A percentile compares a stretch with the other conserved stretches of the same genome.
Evolutionary conservation across 2,888 invertebrate species (phyloP).

Genomic region (Chloromyia formosa): DNA sequence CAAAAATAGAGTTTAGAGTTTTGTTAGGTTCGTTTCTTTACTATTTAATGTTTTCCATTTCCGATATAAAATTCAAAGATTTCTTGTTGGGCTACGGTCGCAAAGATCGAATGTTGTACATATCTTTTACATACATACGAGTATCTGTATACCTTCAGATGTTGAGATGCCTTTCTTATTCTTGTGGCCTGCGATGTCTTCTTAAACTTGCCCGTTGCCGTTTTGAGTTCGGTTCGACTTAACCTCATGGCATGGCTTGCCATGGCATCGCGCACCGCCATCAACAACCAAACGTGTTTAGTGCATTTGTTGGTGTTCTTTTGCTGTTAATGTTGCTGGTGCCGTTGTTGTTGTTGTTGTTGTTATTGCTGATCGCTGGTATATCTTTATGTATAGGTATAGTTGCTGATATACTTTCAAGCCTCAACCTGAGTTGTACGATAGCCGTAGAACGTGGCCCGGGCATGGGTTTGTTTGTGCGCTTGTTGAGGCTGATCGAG

Average conservation of each 20-base stretch:
- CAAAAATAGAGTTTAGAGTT: no score
- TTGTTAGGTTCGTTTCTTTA: no score
- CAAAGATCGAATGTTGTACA: neutral
- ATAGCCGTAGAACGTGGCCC: neutral
- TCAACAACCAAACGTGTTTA: conserved; percentile 26
- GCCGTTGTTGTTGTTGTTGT: conserved; percentile 6
- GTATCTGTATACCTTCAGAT: conserved; percentile 5
- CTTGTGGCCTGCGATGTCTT: conserved; percentile 19
- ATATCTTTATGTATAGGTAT: conserved; percentile 5
- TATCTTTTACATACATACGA: no score
- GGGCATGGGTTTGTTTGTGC: conserved; percentile 30
- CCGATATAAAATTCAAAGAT: neutral
- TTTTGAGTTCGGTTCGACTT: neutral
- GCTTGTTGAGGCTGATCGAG: conserved; percentile 5
- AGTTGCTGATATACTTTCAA: neutral
- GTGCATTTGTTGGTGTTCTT: conserved; percentile 2
- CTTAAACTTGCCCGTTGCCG: neutral
- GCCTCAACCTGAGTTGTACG: conserved; percentile 10
- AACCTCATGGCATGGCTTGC: conserved; percentile 18
- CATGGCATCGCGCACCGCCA: conserved; percentile 25
- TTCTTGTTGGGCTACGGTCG: conserved; percentile 8
- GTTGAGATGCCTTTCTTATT: conserved; percentile 23
- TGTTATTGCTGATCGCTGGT: conserved; percentile 13
- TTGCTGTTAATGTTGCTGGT: conserved; percentile 1
- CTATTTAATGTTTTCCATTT: neutral